Evolutionary conservation across 2,888 invertebrate species (phyloP), one percentile per base, ranked within the genome.

Genomic region (Sesia bembeciformis): DNA sequence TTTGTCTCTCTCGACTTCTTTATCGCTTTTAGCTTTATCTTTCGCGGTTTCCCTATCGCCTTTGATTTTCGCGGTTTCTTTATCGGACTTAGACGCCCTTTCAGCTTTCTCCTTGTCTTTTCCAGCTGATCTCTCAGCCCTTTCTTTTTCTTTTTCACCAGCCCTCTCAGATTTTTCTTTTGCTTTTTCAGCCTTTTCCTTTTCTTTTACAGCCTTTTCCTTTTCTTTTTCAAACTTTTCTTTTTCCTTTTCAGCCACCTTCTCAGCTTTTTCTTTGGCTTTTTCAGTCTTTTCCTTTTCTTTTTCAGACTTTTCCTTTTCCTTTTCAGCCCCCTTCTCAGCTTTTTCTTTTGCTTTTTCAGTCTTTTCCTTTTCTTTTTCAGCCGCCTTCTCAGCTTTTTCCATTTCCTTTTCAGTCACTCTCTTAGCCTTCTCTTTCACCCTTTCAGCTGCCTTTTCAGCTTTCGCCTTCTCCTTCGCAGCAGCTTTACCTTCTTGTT

Each of bases 231-330:
- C 59, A 39, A 41, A 53, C 51, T 58, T 64, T 23, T 61, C 60
- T 8, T 46, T 58, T 41, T 61, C 59, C 51, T 62, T 60, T 0
- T 52, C 39, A 5, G 41, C 51, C 23, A 40, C 55, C 58, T 55
- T 54, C 51, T 57, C 59, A 5, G 46, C 54, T 53, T 57, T 60
- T 6, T 50, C 57, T 50, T 59, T 50, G n/a, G 50, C 60, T 38
- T 53, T 60, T 7, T 51, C 57, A 23, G 23, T 23, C 23, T 23
- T 23, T 41, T 51, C 53, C 4, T 57, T 59, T 53, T 23, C 56
- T 54, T 59, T 60, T 39, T 60, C 59, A 39, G 43, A 53, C 51
- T 58, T 64, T 23, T 61, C 60, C 8, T 46, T 58, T 41, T 61
- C 59, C 51, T 62, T 60, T 0, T 50, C 39, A 4, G 8, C 40